Evolutionary conservation across 2,888 invertebrate species (phyloP), one percentile per base, ranked within the genome.

Genomic region (Drosophila meridiana): DNA sequence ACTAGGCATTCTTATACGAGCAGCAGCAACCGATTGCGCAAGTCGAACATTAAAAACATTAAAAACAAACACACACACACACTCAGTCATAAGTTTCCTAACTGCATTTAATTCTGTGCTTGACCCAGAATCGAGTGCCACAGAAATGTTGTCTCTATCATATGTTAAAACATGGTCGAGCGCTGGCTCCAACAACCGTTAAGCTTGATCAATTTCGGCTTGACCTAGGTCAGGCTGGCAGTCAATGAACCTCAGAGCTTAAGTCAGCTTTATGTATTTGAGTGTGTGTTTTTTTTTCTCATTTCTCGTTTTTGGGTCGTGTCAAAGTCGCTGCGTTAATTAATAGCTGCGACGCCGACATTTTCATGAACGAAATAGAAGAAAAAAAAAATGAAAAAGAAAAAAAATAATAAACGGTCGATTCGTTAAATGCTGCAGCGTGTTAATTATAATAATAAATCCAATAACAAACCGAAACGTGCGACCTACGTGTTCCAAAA

Each of bases 401-500:
- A 20, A 20, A n/a, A n/a, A n/a, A n/a, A n/a, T n/a, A n/a, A n/a
- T 3, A 52, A 28, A 28, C 28, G 47, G 60, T 55, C 28, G 48
- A 65, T 76, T 72, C 59, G 73, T 63, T 77, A 82, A 86, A 76
- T 79, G 73, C 72, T 78, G 64, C 69, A 74, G 81, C 81, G 73
- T 76, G 71, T 73, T 79, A 81, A 87, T 85, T 83, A 83, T 79
- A 77, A 83, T 87, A 79, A 87, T 79, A 79, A 86, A 83, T 86
- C 77, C 84, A 90, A 90, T 88, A 86, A 83, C 73, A 86, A 86
- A 55, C 76, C 73, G 57, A 81, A 78, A 88, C 78, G 87, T 78
- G 84, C 78, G 89, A 87, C 89, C 89, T 90, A 90, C 87, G 87
- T 86, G 87, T 74, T 63, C 73, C 77, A 74, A 76, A 78, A 76